Evolutionary conservation across 2,888 invertebrate species (phyloP).

Genomic region (Synergus laeviventris): DNA sequence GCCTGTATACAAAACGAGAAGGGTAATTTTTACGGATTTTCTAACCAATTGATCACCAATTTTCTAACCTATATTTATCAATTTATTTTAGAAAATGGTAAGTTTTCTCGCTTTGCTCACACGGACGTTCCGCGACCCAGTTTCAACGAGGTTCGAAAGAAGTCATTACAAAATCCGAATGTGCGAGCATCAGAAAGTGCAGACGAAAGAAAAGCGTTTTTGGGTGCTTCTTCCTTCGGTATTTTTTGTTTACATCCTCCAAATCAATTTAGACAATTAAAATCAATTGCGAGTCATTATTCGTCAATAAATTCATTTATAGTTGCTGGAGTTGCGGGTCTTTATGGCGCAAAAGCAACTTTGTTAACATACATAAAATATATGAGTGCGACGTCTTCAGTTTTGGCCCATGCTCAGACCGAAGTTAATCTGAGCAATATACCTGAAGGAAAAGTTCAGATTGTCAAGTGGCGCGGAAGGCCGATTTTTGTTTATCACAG

Average conservation of each 20-base stretch:
- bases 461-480: constrained; percentile 90
- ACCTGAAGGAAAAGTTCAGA: constrained; percentile 81
- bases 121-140: constrained; percentile 80
- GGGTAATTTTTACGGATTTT: not conserved
- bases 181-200: constrained; percentile 68
- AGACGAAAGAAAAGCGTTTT: constrained; percentile 76
- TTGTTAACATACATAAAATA: constrained; percentile 79
- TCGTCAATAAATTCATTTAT: constrained; percentile 35
- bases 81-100: not conserved
- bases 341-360: constrained; percentile 81
- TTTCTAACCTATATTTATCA: not conserved
- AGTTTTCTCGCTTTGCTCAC: constrained; percentile 67
- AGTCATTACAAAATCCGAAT: constrained; percentile 72
- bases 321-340: constrained; percentile 79
- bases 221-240: constrained; percentile 78
- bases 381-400: constrained; percentile 83
- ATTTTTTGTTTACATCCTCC: constrained; percentile 35
- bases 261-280: not conserved
- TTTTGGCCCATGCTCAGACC: constrained; percentile 85
- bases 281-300: not conserved
- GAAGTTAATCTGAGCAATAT: constrained; percentile 85
- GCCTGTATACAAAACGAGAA: not conserved
- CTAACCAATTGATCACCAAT: not conserved
- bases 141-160: constrained; percentile 78
- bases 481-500: constrained; percentile 88